A percentile compares a stretch with the other conserved stretches of the same genome.
These are phyloP conservation scores for Ceyx margarethae DNA, from an alignment of 2,113 vertebrate genomes.

Conservation along the genomic window DNA sequence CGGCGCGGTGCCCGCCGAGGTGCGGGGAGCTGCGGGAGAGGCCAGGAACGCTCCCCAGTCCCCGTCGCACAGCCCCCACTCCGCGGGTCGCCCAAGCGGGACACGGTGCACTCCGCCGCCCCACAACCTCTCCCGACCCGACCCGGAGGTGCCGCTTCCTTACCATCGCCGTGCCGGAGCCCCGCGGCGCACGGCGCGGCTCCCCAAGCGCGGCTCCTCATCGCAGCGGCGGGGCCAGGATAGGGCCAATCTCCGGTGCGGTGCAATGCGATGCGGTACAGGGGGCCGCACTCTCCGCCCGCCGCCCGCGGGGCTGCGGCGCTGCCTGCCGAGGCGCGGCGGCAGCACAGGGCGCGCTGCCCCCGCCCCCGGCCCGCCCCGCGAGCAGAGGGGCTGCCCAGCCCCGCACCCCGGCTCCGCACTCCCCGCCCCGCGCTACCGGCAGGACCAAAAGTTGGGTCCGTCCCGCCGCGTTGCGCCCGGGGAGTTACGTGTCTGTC, in stretches of 20 bases:
- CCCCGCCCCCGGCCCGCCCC: conserved; percentile 1
- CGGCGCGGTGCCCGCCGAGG: not conserved
- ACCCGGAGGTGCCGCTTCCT: not conserved
- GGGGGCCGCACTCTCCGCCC: not conserved
- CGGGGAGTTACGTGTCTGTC: not conserved
- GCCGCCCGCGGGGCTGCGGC: not conserved
- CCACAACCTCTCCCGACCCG: not conserved
- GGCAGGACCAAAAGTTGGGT: not conserved
- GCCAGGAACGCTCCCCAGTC: not conserved
- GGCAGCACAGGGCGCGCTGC: not conserved
- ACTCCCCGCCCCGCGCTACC: not conserved
- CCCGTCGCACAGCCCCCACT: not conserved
- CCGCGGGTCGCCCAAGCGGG: not conserved
- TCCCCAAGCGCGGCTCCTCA: not conserved
- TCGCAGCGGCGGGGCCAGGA: not conserved
- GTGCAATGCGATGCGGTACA: not conserved
- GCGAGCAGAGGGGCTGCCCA: not conserved
- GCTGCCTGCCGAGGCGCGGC: not conserved
- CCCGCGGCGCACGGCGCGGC: conserved; percentile 28
- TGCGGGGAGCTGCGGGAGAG: not conserved
- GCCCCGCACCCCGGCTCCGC: not conserved
- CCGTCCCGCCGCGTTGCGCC: not conserved
- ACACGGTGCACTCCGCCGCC: no score
- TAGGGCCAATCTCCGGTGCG: not conserved
- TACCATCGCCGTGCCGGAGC: conserved; percentile 44